phyloP scores from a whole-genome alignment of 2,888 invertebrate species.

The Lathronympha strigana region DNA sequence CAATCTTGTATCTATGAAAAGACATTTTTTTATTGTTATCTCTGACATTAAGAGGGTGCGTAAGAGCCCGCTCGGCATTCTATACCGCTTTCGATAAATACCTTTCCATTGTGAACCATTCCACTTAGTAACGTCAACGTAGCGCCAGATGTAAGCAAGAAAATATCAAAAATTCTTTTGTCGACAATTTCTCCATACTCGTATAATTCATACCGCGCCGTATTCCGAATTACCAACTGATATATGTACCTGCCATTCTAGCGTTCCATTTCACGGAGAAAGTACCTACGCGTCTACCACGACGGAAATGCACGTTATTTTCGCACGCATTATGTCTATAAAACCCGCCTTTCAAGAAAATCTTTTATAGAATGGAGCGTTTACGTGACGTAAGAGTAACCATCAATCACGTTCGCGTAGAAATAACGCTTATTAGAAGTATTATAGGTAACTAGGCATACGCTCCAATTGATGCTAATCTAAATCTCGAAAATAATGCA shows the following conservation, averaged over 20 bases:
- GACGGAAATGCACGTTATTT: slow-evolving; percentile 42
- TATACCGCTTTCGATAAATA: slow-evolving; percentile 28
- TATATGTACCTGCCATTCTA: slow-evolving; percentile 39
- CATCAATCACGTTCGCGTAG: slow-evolving; percentile 40
- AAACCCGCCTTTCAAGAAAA: slow-evolving; percentile 42
- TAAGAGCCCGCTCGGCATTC: slow-evolving; percentile 24
- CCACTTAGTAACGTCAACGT: slow-evolving; percentile 22
- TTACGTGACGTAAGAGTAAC: slow-evolving; percentile 41
- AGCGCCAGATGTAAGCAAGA: slow-evolving; percentile 26
- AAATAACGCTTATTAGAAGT: slow-evolving; percentile 27
- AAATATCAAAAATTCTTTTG: slow-evolving; percentile 37
- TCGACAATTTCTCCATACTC: slow-evolving; percentile 39
- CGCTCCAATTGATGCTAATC: not conserved
- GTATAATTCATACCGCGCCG: slow-evolving; percentile 40
- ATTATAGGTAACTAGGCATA: slow-evolving; percentile 4
- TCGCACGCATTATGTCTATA: slow-evolving; percentile 41
- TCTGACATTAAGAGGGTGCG: slow-evolving; percentile 12
- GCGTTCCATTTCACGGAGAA: slow-evolving; percentile 41
- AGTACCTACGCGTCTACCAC: slow-evolving; percentile 40
- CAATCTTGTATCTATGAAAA: slow-evolving; percentile 24
- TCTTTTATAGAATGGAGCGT: slow-evolving; percentile 41
- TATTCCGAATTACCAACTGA: slow-evolving; percentile 40
- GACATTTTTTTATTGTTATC: slow-evolving; percentile 23
- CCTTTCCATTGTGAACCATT: slow-evolving; percentile 27
- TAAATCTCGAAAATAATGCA: not conserved